These are phyloP conservation scores for Sylvilagus bachmani DNA, from an alignment of 2,113 vertebrate genomes.

Conservation along the genomic window DNA sequence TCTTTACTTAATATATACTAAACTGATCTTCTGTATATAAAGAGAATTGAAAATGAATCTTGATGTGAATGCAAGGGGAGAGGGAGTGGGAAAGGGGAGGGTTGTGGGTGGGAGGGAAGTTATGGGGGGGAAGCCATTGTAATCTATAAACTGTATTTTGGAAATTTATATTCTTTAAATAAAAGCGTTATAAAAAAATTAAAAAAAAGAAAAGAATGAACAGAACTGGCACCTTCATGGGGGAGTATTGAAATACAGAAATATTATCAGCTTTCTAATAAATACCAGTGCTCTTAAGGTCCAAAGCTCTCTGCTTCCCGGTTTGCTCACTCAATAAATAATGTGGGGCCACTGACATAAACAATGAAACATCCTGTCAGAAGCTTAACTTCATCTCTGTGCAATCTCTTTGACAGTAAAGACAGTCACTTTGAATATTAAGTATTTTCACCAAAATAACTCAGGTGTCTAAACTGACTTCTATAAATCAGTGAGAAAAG, in stretches of 20 bases:
- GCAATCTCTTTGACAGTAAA: neutral
- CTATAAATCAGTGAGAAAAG: neutral
- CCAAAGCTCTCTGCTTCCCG: neutral
- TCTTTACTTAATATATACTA: no score
- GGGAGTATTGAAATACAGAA: neutral
- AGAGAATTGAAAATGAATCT: no score
- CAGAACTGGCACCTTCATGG: neutral
- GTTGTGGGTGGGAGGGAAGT: no score
- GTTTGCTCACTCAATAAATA: neutral
- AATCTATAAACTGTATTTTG: no score
- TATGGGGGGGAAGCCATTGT: no score
- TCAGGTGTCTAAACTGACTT: neutral
- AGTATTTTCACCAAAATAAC: neutral
- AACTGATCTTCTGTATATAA: no score
- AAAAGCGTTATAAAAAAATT: no score
- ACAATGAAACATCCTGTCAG: neutral
- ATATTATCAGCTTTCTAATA: neutral
- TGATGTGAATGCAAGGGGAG: no score
- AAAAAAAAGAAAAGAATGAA: conserved; percentile 49
- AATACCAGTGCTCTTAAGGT: no score
- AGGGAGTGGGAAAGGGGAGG: no score
- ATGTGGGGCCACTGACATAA: no score
- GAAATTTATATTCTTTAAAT: no score
- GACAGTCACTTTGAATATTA: neutral
- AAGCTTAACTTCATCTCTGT: neutral